Base-by-base conservation (phyloP, 2,888 invertebrate species). In the Eupelmus urozonus region DNA sequence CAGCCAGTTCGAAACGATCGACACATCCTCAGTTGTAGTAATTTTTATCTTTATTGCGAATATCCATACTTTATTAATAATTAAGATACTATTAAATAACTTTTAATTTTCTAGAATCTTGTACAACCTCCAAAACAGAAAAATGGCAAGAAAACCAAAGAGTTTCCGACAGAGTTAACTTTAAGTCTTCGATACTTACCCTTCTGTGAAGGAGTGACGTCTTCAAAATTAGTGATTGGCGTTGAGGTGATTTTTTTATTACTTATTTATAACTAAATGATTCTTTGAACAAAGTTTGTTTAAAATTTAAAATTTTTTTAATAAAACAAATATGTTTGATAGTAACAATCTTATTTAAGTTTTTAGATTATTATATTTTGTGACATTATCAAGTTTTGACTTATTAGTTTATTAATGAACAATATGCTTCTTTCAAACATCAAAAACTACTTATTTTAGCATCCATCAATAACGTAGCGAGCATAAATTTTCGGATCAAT, bases 111-210 rank as follows among this genome's bases (percentile, higher is more conserved):
- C 0, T 13, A 81, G 79, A 79, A 77, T 27, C 74, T 79, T 62
- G 84, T 88, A 42, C 83, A 85, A 51, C 77, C 81, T 49, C 76
- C 81, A 3, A 87, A 88, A 67, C 84, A 83, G 25, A 87, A 85
- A 65, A 82, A 80, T 18, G 85, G 83, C 7, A 86, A 84, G 49
- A 87, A 84, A 55, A 53, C 81, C 13, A 87, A 85, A 53, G 85
- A 84, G 27, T 88, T 88, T 82, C 88, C 89, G 1, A 88, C 89
- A 0, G 89, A 89, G 82, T 73, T 90, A 70, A 90, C 88, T 9
- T 84, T 90, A 83, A 90, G 88, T 65, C 82, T 90, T 42, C 87
- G 89, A 66, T 90, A 87, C 79, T 82, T 89, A 29, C 88, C 87
- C 25, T 85, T 86, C 13, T 85, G 84, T 55, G 87, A 87, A 59